These are phyloP conservation scores for Geococcyx californianus DNA, from an alignment of 2,113 vertebrate genomes.

Conservation along the genomic window DNA sequence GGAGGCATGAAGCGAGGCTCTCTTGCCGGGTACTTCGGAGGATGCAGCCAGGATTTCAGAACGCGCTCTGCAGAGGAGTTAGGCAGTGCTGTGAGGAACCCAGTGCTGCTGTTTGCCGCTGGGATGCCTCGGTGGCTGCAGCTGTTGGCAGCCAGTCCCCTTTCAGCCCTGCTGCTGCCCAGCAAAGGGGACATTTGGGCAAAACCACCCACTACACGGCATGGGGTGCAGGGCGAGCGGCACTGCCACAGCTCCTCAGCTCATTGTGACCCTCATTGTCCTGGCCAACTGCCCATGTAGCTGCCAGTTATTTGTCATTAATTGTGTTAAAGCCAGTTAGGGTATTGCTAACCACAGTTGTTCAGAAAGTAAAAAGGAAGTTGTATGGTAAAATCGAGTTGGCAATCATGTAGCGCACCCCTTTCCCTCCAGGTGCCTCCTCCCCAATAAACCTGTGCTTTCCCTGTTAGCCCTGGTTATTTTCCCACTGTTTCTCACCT, in stretches of 20 bases:
- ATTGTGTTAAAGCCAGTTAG: neutral
- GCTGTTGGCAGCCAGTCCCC: neutral
- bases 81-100: neutral
- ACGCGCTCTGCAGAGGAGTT: neutral
- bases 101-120: neutral
- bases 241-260: accelerated
- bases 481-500: accelerated
- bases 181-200: accelerated
- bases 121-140: too few relatives aligned
- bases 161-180: neutral
- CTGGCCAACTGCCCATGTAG: neutral
- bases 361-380: neutral
- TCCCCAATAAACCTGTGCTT: neutral
- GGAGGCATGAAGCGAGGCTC: neutral
- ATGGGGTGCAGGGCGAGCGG: neutral
- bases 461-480: accelerated
- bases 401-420: neutral
- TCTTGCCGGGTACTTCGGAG: accelerated
- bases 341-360: neutral
- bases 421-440: neutral
- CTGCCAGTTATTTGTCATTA: neutral
- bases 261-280: neutral
- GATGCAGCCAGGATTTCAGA: accelerated
- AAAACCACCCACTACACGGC: neutral
- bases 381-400: neutral